Evolutionary conservation across 1,140 invertebrate genomes (phyloP).

Genomic region (Hyles vespertilio): DNA sequence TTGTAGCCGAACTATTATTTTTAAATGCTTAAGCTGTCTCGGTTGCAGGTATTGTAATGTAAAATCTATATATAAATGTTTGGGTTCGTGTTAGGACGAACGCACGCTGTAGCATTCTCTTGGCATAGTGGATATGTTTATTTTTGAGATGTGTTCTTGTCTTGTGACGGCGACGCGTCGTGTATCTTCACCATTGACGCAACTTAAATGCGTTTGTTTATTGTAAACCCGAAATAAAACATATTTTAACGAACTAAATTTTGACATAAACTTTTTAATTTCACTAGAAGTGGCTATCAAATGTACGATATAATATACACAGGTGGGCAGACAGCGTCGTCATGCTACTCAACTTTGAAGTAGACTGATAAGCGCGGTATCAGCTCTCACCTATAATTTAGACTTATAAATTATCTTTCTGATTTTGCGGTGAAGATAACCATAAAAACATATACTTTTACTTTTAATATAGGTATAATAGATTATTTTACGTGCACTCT

Average conservation of each 20-base stretch:
- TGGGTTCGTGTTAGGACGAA: conserved; percentile 24
- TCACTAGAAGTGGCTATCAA: too few species aligned
- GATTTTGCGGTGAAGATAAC: neutral
- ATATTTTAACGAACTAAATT: too few species aligned
- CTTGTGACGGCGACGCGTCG: conserved; percentile 32
- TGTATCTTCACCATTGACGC: conserved; percentile 10
- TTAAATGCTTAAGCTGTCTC: neutral
- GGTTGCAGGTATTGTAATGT: conserved; percentile 3
- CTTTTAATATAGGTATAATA: too few species aligned
- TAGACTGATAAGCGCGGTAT: conserved; percentile 28
- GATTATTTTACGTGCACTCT: too few species aligned
- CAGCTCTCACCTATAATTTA: conserved; percentile 6
- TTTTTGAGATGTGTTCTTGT: conserved; percentile 40
- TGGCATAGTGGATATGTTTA: conserved; percentile 53
- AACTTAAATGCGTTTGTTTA: neutral
- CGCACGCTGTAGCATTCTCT: conserved; percentile 35
- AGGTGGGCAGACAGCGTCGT: conserved; percentile 25
- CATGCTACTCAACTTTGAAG: conserved; percentile 27
- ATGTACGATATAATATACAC: too few species aligned
- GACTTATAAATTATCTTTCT: too few species aligned
- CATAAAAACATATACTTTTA: neutral
- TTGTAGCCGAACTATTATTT: too few species aligned
- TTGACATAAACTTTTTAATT: too few species aligned
- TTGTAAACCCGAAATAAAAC: neutral
- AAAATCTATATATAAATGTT: conserved; percentile 19